These are phyloP conservation scores for Ormyrus nitidulus DNA, from an alignment of 2,888 invertebrate genomes.

Conservation along the genomic window DNA sequence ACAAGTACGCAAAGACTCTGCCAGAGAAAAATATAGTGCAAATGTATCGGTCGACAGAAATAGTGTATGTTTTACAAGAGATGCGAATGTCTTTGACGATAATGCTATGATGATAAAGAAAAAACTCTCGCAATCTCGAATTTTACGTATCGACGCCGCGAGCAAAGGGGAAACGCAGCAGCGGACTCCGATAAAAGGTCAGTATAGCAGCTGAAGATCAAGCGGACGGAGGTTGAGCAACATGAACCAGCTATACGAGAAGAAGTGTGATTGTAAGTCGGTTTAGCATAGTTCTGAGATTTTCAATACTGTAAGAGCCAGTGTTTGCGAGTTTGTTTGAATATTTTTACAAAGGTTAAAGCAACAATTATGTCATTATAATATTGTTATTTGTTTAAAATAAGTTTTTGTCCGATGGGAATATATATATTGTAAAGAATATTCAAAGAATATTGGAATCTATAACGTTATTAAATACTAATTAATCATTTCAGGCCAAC, in stretches of 20 bases:
- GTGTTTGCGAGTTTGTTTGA: too few relatives aligned
- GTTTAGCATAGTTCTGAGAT: too few relatives aligned
- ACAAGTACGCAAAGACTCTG: background rate
- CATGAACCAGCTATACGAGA: constrained; percentile 47
- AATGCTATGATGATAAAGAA: background rate
- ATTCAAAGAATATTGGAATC: too few relatives aligned
- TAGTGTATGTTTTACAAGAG: background rate
- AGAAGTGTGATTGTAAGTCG: constrained; percentile 53
- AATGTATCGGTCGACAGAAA: background rate
- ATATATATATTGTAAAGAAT: too few relatives aligned
- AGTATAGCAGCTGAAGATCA: constrained; percentile 47
- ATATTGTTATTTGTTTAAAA: too few relatives aligned
- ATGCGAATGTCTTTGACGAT: background rate
- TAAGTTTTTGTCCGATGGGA: too few relatives aligned
- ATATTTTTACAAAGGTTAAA: too few relatives aligned
- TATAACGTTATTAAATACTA: too few relatives aligned
- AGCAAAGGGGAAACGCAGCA: background rate
- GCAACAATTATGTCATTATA: too few relatives aligned
- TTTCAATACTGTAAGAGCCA: too few relatives aligned
- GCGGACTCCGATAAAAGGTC: constrained; percentile 50
- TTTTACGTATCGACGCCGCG: constrained; percentile 2
- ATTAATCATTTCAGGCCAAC: constrained; percentile 3
- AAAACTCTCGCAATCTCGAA: constrained; percentile 23
- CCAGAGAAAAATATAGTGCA: constrained; percentile 3
- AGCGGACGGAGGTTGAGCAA: constrained; percentile 22